Evolutionary conservation across 1,140 invertebrate genomes (phyloP).

Genomic region (Magallana ariakensis): DNA sequence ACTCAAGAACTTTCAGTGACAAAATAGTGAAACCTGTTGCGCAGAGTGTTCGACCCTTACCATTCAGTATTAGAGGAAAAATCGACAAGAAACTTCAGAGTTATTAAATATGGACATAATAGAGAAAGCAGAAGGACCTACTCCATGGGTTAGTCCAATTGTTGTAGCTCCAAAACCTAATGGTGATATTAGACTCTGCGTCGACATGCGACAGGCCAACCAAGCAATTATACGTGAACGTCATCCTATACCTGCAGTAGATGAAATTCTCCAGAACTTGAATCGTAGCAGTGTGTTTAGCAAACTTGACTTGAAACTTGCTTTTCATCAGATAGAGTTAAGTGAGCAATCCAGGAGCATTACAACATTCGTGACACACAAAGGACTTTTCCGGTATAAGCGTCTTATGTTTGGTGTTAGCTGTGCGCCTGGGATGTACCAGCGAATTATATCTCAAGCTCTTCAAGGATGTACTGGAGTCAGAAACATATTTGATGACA

Average conservation of each 20-base stretch:
- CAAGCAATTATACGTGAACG: conserved; percentile 61
- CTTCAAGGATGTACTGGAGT: conserved; percentile 54
- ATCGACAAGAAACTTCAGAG: conserved; percentile 50
- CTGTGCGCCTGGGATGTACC: conserved; percentile 60
- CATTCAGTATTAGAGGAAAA: conserved; percentile 46
- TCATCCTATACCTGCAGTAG: conserved; percentile 67
- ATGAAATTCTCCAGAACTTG: conserved; percentile 66
- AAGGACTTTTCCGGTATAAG: conserved; percentile 57
- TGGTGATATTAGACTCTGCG: conserved; percentile 64
- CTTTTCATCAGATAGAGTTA: conserved; percentile 59
- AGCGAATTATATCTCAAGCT: conserved; percentile 55
- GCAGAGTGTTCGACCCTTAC: conserved; percentile 49
- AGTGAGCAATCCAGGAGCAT: conserved; percentile 52
- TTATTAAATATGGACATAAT: conserved; percentile 51
- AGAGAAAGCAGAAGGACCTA: conserved; percentile 55
- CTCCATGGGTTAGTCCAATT: conserved; percentile 54
- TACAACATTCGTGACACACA: conserved; percentile 60
- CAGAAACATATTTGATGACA: conserved; percentile 59
- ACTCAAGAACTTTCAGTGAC: conserved; percentile 57
- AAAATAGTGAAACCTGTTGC: conserved; percentile 52
- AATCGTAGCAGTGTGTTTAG: conserved; percentile 56
- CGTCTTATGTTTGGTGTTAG: conserved; percentile 61
- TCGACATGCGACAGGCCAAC: conserved; percentile 68
- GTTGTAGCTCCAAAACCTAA: conserved; percentile 55
- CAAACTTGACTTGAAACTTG: conserved; percentile 60